phyloP scores from a whole-genome alignment of 1,140 invertebrate genomes.

The Tetramorium simillimum region DNA sequence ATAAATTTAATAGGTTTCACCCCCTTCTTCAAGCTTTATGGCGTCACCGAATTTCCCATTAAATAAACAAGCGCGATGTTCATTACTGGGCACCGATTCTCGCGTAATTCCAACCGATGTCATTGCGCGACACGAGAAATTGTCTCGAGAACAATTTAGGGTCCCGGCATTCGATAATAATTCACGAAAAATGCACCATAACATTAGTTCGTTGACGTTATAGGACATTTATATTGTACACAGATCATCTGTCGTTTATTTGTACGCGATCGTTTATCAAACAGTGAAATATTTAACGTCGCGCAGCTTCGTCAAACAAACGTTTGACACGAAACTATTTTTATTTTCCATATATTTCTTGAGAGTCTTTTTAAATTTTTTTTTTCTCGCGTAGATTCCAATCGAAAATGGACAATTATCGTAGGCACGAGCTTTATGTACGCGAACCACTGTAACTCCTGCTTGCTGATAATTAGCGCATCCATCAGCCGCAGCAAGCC shows the following conservation, averaged over 20 bases:
- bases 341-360: background rate
- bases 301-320: background rate
- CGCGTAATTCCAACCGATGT: constrained; percentile 49
- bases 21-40: constrained; percentile 84
- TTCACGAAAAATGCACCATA: background rate
- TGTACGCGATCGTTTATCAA: background rate
- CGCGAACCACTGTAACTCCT: constrained; percentile 84
- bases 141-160: constrained; percentile 51
- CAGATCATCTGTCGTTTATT: background rate
- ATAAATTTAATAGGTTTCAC: constrained; percentile 85
- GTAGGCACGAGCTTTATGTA: constrained; percentile 59
- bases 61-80: constrained; percentile 85
- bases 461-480: constrained; percentile 86
- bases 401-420: constrained; percentile 72
- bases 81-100: constrained; percentile 79
- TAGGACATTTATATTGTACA: background rate
- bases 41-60: constrained; percentile 85
- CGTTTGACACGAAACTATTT: background rate
- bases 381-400: constrained; percentile 63
- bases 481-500: constrained; percentile 85
- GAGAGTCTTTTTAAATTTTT: constrained; percentile 52
- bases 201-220: background rate
- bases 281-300: background rate
- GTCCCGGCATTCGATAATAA: background rate
- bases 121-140: constrained; percentile 57